Evolutionary conservation across 64 coral and sea anemone species (phyloP), one percentile per base, ranked within the genome.

Genomic region (Trachythela sp.): DNA sequence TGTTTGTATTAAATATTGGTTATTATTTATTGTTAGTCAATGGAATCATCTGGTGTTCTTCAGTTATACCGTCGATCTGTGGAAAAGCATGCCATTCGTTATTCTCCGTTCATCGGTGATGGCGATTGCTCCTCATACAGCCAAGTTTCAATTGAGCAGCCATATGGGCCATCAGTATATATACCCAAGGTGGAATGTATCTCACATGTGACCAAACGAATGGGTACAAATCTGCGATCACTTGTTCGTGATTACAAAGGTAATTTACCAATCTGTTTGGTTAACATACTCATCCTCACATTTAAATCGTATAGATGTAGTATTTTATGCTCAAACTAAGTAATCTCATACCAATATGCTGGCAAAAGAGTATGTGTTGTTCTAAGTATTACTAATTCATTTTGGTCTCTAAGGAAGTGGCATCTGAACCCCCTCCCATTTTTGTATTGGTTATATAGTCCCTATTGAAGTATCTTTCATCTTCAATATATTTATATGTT

Each of bases 21-120:
- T n/a, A 9, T 38, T 84, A 20, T 48, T 48, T 40, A 7, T 43
- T 43, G 10, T 29, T 41, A 88, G 87, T 77, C 87, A 7, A 77
- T 88, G 87, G 67, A 88, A 27, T 88, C 87, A 30, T 68, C 87
- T 88, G 87, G 64, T 64, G 87, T 88, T 40, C 87, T 71, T 50
- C 60, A 70, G 22, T 42, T 88, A 26, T 88, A 88, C 13, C 27
- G 34, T 5, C 39, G 64, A 13, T 88, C 87, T 18, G 9, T 88
- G 40, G 35, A 77, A 39, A 76, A 88, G 39, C 41, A 88, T 70
- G 35, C n/a, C 6, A 83, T 83, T 40, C 77, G 40, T 18, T 88
- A 88, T 43, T 70, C 71, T 70, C 87, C 67, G 9, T 88, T 88
- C 14, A 88, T 88, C 71, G 87, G 87, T 42, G 67, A 88, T 42